These are phyloP conservation scores for Oxytorus armatus DNA, from an alignment of 2,888 invertebrate genomes.

Conservation along the genomic window DNA sequence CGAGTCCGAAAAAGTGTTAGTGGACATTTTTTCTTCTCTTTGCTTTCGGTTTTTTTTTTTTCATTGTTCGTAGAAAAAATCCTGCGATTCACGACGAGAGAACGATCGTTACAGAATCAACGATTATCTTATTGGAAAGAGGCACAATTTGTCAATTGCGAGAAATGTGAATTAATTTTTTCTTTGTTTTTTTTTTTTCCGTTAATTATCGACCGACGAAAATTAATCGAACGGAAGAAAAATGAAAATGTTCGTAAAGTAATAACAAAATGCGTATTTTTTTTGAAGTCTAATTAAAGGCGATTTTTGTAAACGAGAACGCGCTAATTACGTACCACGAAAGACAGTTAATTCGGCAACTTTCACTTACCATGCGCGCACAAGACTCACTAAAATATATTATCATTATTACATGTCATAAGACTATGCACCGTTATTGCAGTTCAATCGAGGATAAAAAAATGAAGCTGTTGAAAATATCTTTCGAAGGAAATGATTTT, in stretches of 20 bases:
- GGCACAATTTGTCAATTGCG: conserved; percentile 17
- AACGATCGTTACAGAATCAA: conserved; percentile 41
- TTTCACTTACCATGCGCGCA: conserved; percentile 81
- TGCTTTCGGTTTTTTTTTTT: conserved; percentile 21
- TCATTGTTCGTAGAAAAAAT: conserved; percentile 26
- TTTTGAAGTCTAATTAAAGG: background rate
- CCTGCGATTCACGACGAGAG: conserved; percentile 16
- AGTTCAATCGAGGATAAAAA: conserved; percentile 75
- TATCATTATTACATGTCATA: conserved; percentile 74
- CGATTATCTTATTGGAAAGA: conserved; percentile 19
- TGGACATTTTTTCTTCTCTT: conserved; percentile 1
- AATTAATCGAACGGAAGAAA: conserved; percentile 15
- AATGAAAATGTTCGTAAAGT: background rate
- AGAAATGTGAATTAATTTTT: background rate
- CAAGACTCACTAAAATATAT: conserved; percentile 79
- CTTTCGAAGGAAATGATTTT: background rate
- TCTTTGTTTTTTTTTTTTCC: conserved; percentile 15
- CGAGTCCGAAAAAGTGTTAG: conserved; percentile 25
- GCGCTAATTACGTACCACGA: conserved; percentile 29
- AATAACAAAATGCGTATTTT: conserved; percentile 17
- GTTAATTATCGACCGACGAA: conserved; percentile 8
- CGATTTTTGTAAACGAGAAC: conserved; percentile 32
- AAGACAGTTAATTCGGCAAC: conserved; percentile 72
- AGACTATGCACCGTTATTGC: conserved; percentile 80
- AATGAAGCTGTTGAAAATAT: background rate